Base-by-base conservation (phyloP, 2,113 vertebrate genomes). In the Hydrolagus affinis region DNA sequence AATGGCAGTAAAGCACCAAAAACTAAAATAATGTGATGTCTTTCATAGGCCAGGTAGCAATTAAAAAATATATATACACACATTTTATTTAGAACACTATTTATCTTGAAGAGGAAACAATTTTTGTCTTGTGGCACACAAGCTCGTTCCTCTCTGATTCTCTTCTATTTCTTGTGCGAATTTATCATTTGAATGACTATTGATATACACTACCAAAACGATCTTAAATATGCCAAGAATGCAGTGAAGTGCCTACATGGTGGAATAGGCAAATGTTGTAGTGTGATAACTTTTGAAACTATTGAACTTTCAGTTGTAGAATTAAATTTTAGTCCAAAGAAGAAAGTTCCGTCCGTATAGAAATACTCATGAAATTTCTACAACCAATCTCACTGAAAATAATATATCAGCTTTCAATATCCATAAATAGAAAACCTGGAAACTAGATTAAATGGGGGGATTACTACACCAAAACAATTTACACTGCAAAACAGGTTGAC, bases 171-270 rank as follows among this genome's bases (percentile, higher is more conserved):
- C 25, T 62, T 25, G 78, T 83, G 28, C 21, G 78, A 83, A 66
- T 15, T 83, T n/a, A n/a, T n/a, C 66, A 83, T 83, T 83, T 83
- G 30, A 83, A 83, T 83, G 64, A 25, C 66, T 19, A 83, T 80
- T 83, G 66, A 83, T 83, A 83, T 66, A 66, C 23, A 66, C 28
- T 62, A 30, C 59, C 25, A 60, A 28, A 68, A 83, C 23, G 12
- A 83, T 19, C 78, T 83, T 83, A 83, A 83, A 66, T 60, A 83
- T 83, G 62, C 78, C 78, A 66, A 66, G 78, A 32, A 68, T 44
- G 62, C 78, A 66, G 15, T 32, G 62, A 83, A 83, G 28, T 83
- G 78, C 60, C 32, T 83, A 60, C 66, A 32, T 19, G 62, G 66
- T 66, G 14, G 6, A 83, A 28, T 68, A 62, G 78, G 28, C 64